phyloP scores from a whole-genome alignment of 2,113 vertebrate species.

The Oryzias celebensis region DNA sequence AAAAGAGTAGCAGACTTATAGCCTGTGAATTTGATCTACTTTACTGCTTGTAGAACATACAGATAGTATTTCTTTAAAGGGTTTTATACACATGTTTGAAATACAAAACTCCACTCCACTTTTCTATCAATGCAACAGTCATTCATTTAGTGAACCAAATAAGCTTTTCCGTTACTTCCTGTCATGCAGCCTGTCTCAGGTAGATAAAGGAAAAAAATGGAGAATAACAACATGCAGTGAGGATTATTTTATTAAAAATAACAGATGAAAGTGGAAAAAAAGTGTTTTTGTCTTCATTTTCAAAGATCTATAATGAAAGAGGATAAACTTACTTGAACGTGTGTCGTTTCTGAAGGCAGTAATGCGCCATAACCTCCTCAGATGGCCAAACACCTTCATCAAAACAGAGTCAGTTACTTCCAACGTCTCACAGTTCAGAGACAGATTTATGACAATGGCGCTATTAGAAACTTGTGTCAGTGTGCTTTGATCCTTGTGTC shows the following conservation, averaged over 20 bases:
- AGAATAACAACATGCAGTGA: no score
- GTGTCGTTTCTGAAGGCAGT: conserved; percentile 89
- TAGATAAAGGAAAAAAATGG: no score
- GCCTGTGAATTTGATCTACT: not conserved
- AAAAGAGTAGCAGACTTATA: not conserved
- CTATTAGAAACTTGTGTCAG: conserved; percentile 6
- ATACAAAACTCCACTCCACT: no score
- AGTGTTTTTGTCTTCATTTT: not conserved
- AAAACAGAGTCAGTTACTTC: conserved; percentile 18
- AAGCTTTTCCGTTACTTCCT: no score
- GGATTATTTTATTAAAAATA: no score
- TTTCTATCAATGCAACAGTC: no score
- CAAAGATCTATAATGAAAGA: conserved; percentile 22
- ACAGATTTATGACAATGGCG: conserved; percentile 20
- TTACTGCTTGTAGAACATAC: not conserved
- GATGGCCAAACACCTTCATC: conserved; percentile 92
- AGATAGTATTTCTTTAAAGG: not conserved
- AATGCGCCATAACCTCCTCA: conserved; percentile 96
- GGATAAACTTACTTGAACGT: conserved; percentile 86
- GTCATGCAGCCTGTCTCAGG: no score
- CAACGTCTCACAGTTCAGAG: not conserved
- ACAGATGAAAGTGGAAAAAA: no score
- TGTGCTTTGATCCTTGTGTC: conserved; percentile 27
- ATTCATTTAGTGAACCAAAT: no score
- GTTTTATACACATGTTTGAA: no score